Base-by-base conservation (phyloP, 2,888 invertebrate genomes). In the Hypolimnas misippus region DNA sequence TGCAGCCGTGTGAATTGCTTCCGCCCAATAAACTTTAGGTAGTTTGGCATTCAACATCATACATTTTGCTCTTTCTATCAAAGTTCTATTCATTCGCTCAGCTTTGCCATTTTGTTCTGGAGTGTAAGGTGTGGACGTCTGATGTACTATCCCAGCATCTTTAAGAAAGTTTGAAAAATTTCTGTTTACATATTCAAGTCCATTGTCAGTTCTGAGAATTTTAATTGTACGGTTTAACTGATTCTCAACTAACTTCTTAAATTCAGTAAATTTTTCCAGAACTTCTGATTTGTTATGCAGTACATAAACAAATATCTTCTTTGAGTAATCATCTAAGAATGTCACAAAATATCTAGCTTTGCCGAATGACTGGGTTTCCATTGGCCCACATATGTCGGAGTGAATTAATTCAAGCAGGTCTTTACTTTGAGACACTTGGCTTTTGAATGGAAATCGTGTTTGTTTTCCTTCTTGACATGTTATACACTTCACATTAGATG, bases 71-170 rank as follows among this genome's bases (percentile, higher is more conserved):
- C 56, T 40, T 19, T 71, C 57, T 35, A 65, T 46, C 19, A 70
- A 16, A 0, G 69, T 69, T 7, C 70, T 21, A 35, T 70, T 72
- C 66, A 70, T 66, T 4, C 78, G 29, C 54, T 82, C 82, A 0
- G 76, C 69, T n/a, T 72, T 7, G 0, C 78, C 79, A 69, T 81
- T 82, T 42, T 77, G 75, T 54, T 79, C 67, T 0, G 76, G 78
- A 0, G 71, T 75, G 51, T 78, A 73, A 0, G 79, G 69, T 4
- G 63, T 64, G 0, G 76, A 65, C 5, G 56, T 76, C 57, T 31
- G 70, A 33, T 21, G 72, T 49, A n/a, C 72, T 69, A 69, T 82
- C 71, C 62, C 65, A 62, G 66, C 78, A 76, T 21, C 56, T 42
- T 60, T 74, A 70, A 58, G 77, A 65, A 65, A 78, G 73, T 31